Base-by-base conservation (phyloP, 2,888 invertebrate species). In the Ochropleura plecta region DNA sequence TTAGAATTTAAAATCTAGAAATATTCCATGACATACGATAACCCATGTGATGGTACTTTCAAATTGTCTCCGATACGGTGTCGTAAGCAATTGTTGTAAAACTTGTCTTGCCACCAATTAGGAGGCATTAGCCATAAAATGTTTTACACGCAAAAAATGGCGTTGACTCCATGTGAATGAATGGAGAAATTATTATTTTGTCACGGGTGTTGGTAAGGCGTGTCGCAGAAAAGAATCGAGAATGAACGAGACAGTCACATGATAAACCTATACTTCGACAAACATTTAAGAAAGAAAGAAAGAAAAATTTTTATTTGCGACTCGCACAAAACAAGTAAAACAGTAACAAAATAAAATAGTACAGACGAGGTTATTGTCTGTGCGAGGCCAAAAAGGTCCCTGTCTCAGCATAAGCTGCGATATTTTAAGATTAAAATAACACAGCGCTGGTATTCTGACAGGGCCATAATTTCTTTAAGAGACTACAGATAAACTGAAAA, bases 41-140 rank as follows among this genome's bases (percentile, higher is more conserved):
- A 53, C 42, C 70, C 69, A 69, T 85, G 78, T 83, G 85, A 73
- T 79, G 73, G 70, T 77, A 83, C 86, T 87, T 86, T 86, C 87
- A 83, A 85, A 87, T 87, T 85, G 87, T 86, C 86, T 83, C 87
- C 83, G 86, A 63, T 78, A 85, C 86, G 86, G 57, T 71, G 70
- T 78, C 66, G 60, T 75, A 49, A 82, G 81, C 81, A 80, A 87
- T 87, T 85, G 78, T 83, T 81, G 78, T 79, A 44, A 81, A 86
- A 86, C 86, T 87, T 73, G 86, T 81, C 55, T 85, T 74, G 49
- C 76, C 59, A 57, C 49, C 75, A 83, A 83, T 85, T 83, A 79
- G 53, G 42, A 57, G 55, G 72, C 46, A 73, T 76, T 76, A 85
- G 73, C 63, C 83, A 85, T 74, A 84, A 73, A 84, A 83, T 81